phyloP scores from a whole-genome alignment of 2,113 vertebrate genomes.

The Neolamprologus sp. region DNA sequence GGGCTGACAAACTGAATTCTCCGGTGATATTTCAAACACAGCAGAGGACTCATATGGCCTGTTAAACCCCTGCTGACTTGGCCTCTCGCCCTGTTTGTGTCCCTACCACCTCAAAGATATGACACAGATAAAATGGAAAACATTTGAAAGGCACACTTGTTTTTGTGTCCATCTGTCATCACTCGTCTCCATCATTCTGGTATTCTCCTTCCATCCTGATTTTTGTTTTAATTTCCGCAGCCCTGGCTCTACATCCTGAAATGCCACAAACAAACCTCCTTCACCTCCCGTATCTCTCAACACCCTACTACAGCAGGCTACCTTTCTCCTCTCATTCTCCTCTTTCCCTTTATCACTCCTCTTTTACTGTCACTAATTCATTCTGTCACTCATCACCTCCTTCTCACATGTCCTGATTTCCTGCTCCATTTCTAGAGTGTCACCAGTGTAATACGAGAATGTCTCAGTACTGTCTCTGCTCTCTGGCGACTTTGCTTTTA shows the following conservation, averaged over 20 bases:
- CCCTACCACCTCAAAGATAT: not conserved
- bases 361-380: constrained; percentile 6
- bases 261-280: not conserved
- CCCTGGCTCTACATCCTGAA: not conserved
- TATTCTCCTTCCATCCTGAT: not conserved
- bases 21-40: constrained; percentile 1
- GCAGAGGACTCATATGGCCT: not conserved
- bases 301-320: not conserved
- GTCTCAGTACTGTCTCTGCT: constrained; percentile 21
- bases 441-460: constrained; percentile 29
- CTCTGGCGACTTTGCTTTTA: constrained; percentile 25
- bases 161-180: not conserved
- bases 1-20: not conserved
- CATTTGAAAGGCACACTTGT: not conserved
- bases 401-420: constrained; percentile 39
- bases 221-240: not conserved
- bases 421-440: constrained; percentile 44
- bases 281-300: not conserved
- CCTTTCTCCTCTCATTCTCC: not conserved
- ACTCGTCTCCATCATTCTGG: not conserved
- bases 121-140: not conserved
- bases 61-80: not conserved
- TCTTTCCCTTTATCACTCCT: not conserved
- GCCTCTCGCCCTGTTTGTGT: not conserved
- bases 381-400: constrained; percentile 13